phyloP scores from a whole-genome alignment of 2,797 vertebrate genomes.

The Chromobotia macracanthus region DNA sequence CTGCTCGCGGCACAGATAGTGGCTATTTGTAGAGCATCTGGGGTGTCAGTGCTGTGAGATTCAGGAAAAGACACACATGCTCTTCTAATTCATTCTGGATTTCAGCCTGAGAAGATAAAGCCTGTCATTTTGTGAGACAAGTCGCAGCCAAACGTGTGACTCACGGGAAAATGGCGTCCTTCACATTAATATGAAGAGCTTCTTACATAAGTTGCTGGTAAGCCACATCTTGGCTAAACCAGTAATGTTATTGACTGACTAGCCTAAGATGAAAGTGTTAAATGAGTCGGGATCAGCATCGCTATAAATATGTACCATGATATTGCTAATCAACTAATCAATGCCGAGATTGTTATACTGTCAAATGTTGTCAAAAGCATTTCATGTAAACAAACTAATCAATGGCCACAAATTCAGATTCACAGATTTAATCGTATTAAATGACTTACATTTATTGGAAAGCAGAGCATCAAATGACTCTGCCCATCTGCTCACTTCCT shows the following conservation, averaged over 20 bases:
- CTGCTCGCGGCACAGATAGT: neutral
- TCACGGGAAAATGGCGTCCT: conserved; percentile 57
- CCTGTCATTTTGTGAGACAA: conserved; percentile 55
- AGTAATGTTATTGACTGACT: neutral
- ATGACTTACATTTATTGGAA: conserved; percentile 90
- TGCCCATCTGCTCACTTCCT: conserved; percentile 92
- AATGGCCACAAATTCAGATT: neutral
- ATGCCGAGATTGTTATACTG: neutral
- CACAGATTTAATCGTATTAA: neutral
- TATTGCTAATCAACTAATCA: neutral
- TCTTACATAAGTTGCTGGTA: conserved; percentile 57
- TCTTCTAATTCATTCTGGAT: conserved; percentile 38
- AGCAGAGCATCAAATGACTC: conserved; percentile 93
- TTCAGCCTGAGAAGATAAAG: conserved; percentile 37
- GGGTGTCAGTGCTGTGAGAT: conserved; percentile 30
- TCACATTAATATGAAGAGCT: conserved; percentile 45
- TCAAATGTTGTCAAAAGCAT: neutral
- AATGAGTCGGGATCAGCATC: neutral
- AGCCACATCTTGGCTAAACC: neutral
- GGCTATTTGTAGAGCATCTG: conserved; percentile 25
- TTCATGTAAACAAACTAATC: neutral
- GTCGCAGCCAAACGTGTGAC: conserved; percentile 62
- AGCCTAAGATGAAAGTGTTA: neutral
- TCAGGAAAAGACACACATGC: conserved; percentile 35
- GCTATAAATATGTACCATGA: neutral